phyloP scores from a whole-genome alignment of 1,140 invertebrate genomes.

The Cyphomyrmex costatus region DNA sequence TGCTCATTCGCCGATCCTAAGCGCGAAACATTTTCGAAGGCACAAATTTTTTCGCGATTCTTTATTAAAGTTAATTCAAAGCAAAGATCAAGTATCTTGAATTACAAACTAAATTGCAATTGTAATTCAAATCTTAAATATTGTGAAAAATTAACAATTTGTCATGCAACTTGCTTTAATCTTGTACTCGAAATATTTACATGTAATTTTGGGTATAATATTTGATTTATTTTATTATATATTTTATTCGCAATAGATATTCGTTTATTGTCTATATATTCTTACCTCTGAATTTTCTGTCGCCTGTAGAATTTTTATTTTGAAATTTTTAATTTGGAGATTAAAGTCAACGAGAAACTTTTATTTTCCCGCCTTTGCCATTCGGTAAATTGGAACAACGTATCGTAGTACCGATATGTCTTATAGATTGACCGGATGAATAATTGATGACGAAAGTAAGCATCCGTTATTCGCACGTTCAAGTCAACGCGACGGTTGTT shows the following conservation, averaged over 20 bases:
- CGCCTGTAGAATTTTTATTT: background rate
- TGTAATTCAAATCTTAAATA: background rate
- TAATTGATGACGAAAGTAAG: constrained; percentile 56
- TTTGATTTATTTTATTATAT: background rate
- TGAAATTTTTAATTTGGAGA: background rate
- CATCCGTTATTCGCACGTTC: constrained; percentile 67
- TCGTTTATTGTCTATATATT: background rate
- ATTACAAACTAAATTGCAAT: background rate
- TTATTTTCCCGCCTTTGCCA: constrained; percentile 16
- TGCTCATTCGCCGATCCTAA: constrained; percentile 20
- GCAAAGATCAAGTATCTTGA: background rate
- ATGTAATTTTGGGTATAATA: background rate
- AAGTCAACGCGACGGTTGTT: constrained; percentile 58
- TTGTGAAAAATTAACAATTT: background rate
- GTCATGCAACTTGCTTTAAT: background rate
- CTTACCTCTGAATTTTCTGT: background rate
- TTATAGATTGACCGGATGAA: constrained; percentile 48
- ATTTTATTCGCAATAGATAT: background rate
- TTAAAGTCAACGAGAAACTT: background rate
- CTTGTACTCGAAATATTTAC: background rate
- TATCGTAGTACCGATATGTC: background rate
- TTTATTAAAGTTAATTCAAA: background rate
- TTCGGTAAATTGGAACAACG: background rate
- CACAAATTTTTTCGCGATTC: background rate
- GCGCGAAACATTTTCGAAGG: background rate